These are phyloP conservation scores for Netelia virgata DNA, from an alignment of 2,888 invertebrate species.

Conservation along the genomic window DNA sequence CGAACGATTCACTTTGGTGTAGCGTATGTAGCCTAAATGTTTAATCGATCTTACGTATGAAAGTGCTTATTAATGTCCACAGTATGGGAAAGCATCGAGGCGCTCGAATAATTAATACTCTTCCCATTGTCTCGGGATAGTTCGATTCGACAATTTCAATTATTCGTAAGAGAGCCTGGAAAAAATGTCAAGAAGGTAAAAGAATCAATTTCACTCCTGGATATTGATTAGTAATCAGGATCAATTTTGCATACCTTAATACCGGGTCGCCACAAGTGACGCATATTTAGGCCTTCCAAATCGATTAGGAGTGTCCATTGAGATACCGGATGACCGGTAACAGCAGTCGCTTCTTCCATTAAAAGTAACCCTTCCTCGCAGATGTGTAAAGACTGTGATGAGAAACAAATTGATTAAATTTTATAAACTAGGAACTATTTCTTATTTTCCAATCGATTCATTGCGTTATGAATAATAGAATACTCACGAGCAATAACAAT, in stretches of 20 bases:
- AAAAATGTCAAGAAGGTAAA: constrained; percentile 37
- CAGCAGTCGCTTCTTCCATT: constrained; percentile 94
- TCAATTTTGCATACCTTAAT: constrained; percentile 86
- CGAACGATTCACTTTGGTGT: neutral
- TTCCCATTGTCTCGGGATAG: constrained; percentile 97
- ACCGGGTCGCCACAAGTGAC: constrained; percentile 97
- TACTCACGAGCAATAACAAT: constrained; percentile 91
- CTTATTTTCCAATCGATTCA: too few relatives aligned
- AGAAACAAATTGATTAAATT: constrained; percentile 33
- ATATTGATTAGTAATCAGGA: neutral
- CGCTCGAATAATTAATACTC: constrained; percentile 95
- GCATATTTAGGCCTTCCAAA: constrained; percentile 97
- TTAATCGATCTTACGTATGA: constrained; percentile 89
- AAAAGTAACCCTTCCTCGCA: constrained; percentile 96
- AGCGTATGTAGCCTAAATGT: neutral
- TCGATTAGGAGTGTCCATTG: constrained; percentile 97
- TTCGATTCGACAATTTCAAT: constrained; percentile 96
- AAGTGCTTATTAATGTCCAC: constrained; percentile 97
- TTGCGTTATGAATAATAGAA: neutral
- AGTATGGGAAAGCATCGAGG: constrained; percentile 97
- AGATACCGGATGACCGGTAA: constrained; percentile 93
- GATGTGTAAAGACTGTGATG: constrained; percentile 90
- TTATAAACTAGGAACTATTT: too few relatives aligned
- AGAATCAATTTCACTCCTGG: neutral
- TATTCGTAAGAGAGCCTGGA: constrained; percentile 87